Percentiles rank a stretch among this genome's conserved stretches.
Evolutionary conservation across 1,140 invertebrate genomes (phyloP).

Genomic region (Onthophagus taurus): DNA sequence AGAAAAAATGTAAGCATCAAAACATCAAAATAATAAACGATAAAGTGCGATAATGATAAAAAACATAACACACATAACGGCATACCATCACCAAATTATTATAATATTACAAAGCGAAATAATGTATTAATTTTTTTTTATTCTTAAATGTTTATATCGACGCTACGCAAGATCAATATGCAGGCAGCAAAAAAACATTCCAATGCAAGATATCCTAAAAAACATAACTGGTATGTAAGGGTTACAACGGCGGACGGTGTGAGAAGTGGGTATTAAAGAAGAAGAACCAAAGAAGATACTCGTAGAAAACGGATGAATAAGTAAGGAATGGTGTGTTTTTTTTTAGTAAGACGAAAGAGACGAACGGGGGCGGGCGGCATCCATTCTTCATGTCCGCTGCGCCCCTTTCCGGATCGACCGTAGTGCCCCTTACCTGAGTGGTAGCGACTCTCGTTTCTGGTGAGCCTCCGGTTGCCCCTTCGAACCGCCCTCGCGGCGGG

Average conservation of each 20-base stretch:
- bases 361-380: not conserved
- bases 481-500: slow-evolving; percentile 50
- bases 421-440: slow-evolving; percentile 79
- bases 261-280: not conserved
- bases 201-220: too few relatives aligned
- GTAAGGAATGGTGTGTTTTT: not conserved
- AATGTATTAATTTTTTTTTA: too few relatives aligned
- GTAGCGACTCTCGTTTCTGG: slow-evolving; percentile 90
- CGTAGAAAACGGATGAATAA: not conserved
- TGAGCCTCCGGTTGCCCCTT: slow-evolving; percentile 77
- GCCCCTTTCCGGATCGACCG: not conserved
- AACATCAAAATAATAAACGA: not conserved
- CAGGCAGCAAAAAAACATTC: too few relatives aligned
- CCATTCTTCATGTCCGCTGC: not conserved
- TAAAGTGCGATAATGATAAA: not conserved
- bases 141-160: too few relatives aligned
- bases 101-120: not conserved
- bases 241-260: too few relatives aligned
- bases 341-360: not conserved
- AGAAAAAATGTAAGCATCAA: not conserved
- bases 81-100: not conserved
- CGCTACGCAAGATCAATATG: too few relatives aligned
- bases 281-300: not conserved
- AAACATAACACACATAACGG: not conserved
- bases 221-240: too few relatives aligned